Evolutionary conservation across 2,113 vertebrate genomes (phyloP).

Genomic region (Triplophysa rosa): DNA sequence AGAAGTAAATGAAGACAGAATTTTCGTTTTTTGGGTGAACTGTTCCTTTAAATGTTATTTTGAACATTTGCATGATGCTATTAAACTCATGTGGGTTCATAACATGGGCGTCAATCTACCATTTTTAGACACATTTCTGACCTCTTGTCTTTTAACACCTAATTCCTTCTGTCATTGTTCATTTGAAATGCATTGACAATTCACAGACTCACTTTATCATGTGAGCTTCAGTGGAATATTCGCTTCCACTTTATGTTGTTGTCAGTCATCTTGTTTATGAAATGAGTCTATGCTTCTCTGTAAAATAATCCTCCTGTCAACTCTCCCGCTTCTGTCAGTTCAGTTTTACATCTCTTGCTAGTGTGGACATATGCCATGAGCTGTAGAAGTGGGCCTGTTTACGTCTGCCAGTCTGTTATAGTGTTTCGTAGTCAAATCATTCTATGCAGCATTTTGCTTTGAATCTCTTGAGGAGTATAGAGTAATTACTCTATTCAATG

Average conservation of each 20-base stretch:
- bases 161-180: background rate
- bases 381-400: background rate
- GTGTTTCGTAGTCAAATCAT: background rate
- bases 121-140: too few species aligned
- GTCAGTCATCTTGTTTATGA: slow-evolving; percentile 11
- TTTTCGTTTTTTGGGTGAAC: background rate
- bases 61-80: background rate
- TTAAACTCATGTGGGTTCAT: background rate
- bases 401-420: background rate
- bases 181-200: background rate
- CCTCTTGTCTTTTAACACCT: background rate
- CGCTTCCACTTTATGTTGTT: background rate
- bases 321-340: background rate
- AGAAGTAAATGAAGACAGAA: too few species aligned
- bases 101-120: too few species aligned
- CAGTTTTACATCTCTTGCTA: background rate
- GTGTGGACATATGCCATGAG: background rate
- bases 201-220: background rate
- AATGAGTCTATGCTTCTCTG: background rate
- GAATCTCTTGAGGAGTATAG: background rate
- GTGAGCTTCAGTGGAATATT: background rate
- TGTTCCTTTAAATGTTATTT: background rate
- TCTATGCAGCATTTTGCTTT: background rate
- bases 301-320: background rate
- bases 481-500: too few species aligned